Evolutionary conservation across 2,113 vertebrate genomes (phyloP).

Genomic region (Lampris incognitus): DNA sequence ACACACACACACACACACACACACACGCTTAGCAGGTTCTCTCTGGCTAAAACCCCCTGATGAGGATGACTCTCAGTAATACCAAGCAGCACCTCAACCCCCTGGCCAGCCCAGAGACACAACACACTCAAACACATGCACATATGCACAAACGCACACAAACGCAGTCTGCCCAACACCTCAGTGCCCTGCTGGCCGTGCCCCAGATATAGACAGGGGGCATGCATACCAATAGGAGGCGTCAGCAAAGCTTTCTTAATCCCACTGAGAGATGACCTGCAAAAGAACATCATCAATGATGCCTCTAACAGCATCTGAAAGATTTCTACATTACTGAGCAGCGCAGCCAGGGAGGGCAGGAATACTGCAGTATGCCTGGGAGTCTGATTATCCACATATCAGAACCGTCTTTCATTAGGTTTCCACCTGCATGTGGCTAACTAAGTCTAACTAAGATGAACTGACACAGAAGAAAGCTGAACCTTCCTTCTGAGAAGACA

Average conservation of each 20-base stretch:
- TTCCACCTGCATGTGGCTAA: neutral
- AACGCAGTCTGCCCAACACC: neutral
- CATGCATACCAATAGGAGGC: conserved; percentile 30
- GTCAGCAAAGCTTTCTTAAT: conserved; percentile 64
- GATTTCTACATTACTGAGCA: neutral
- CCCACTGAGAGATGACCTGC: conserved; percentile 42
- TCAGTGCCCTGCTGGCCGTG: conserved; percentile 23
- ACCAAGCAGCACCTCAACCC: too few relatives aligned
- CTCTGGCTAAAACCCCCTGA: too few relatives aligned
- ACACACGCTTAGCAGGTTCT: too few relatives aligned
- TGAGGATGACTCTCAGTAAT: too few relatives aligned
- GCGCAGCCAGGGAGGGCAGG: neutral
- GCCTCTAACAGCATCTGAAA: conserved; percentile 40
- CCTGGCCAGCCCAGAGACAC: too few relatives aligned
- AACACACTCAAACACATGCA: neutral
- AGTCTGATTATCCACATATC: neutral
- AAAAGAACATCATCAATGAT: conserved; percentile 37
- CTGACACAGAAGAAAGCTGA: neutral
- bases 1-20: too few relatives aligned
- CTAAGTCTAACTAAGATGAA: neutral
- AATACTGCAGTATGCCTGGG: neutral
- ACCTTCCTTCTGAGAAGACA: neutral
- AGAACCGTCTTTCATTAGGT: neutral
- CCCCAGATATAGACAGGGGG: conserved; percentile 50
- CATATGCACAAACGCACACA: neutral